Evolutionary conservation across 2,797 vertebrate genomes (phyloP), one percentile per base, ranked within the genome.

Genomic region (Trachops cirrhosus): DNA sequence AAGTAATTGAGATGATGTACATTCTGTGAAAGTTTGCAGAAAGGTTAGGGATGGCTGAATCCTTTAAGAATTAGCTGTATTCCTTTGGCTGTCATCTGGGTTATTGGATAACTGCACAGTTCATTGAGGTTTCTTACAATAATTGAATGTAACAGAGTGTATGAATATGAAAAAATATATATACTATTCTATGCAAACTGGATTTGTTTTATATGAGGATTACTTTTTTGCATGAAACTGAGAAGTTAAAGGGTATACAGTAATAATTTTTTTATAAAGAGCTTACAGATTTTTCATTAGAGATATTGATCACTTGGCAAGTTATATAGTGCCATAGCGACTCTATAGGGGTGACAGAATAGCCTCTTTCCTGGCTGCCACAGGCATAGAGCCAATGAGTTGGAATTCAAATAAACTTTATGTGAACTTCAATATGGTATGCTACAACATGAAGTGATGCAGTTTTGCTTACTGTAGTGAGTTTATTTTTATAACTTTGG

Each of bases 291-390:
- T 59, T 70, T 79, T 93, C 87, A 95, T 95, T 92, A 96, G 52
- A 89, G 64, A 93, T 87, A 95, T 78, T 96, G 80, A 79, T 94
- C 26, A 86, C 75, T 95, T 96, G 54, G 91, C 62, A 96, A 67
- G 16, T 77, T 88, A 71, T 44, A 6, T 70, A 87, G 57, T 37
- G 8, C 24, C 64, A 3, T 89, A 21, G 62, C 68, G 57, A 91
- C n/a, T 91, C 50, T 62, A 26, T 41, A 75, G 37, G 22, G 74
- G 41, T 74, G 39, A 48, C 21, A 89, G 57, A 91, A 87, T 64
- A 89, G 52, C 82, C 52, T 44, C 62, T 79, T 34, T 87, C 5
- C 39, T 79, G 24, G 7, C 32, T 88, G 21, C 37, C 71, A 84
- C 10, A 57, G 93, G 93, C 80, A 67, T 21, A 39, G 16, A 29